Evolutionary conservation across 2,888 invertebrate species (phyloP), one percentile per base, ranked within the genome.

Genomic region (Drosophila bunnanda): DNA sequence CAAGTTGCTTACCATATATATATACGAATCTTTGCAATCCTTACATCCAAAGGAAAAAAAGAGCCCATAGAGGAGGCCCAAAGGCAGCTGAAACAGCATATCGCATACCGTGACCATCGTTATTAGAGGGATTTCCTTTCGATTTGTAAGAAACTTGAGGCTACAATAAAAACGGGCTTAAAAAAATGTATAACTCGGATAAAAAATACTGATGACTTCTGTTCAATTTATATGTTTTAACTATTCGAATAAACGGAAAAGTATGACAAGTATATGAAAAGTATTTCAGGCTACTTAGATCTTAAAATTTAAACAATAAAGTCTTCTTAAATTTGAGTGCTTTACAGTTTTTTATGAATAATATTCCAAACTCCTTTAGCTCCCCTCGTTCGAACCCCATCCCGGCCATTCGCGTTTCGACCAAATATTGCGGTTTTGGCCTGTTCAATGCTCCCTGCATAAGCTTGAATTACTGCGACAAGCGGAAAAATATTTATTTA

Each of bases 401-500:
- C 38, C 9, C 17, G 34, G 0, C 10, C 10, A 38, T 17, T 25
- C 17, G 8, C 39, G 39, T 52, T 83, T 77, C 78, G 83, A 59
- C 77, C 69, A 78, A 79, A 82, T 77, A 75, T 74, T 83, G 86
- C 60, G 86, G 86, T 79, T 80, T 66, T 28, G 15, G 43, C 55
- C 48, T n/a, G 39, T 50, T 52, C 52, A 38, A 39, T 46, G 68
- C 43, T 28, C 69, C 25, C 48, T 39, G 61, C 22, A 55, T 77
- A 85, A 82, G 79, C 79, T 72, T 85, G 75, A 83, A 78, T 79
- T 78, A 78, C 79, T 66, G 78, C 77, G 32, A 44, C 57, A 41
- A 36, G n/a, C 39, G 13, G 39, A 34, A 39, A 70, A 85, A 80
- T 80, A 80, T 83, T 84, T 82, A 75, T 78, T 68, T 75, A 60